Evolutionary conservation across 1,140 invertebrate genomes (phyloP).

Genomic region (Stenopsyche tienmushanensis): DNA sequence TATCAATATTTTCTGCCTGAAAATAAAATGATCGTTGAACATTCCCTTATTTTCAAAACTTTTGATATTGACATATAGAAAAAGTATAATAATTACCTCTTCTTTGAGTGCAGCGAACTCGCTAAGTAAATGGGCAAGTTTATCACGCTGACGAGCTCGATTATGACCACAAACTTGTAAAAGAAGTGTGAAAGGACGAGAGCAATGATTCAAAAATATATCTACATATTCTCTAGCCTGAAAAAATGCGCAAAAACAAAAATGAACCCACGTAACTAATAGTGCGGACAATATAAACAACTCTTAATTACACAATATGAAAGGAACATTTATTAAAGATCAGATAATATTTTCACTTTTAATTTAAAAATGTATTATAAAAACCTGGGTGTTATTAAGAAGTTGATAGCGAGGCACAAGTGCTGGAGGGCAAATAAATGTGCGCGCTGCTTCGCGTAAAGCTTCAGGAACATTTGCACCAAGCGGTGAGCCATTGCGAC

Average conservation of each 20-base stretch:
- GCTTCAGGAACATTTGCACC: constrained; percentile 32
- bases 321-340: background rate
- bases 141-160: constrained; percentile 90
- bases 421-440: constrained; percentile 86
- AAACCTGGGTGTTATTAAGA: constrained; percentile 63
- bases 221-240: constrained; percentile 85
- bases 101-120: constrained; percentile 87
- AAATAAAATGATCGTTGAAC: constrained; percentile 39
- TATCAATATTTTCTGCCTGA: constrained; percentile 90
- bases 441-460: constrained; percentile 79
- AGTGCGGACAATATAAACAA: too few species aligned
- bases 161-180: constrained; percentile 95
- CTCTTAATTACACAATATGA: background rate
- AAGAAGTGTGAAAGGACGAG: constrained; percentile 82
- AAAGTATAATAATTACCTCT: constrained; percentile 63
- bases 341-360: background rate
- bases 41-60: background rate
- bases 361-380: background rate
- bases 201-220: constrained; percentile 83
- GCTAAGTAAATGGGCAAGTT: constrained; percentile 86
- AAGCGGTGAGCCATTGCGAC: constrained; percentile 34
- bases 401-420: constrained; percentile 69
- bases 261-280: constrained; percentile 3
- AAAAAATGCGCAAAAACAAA: too few species aligned
- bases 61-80: background rate